phyloP scores from a whole-genome alignment of 2,797 vertebrate genomes.

The Kryptolebias ocellatus region DNA sequence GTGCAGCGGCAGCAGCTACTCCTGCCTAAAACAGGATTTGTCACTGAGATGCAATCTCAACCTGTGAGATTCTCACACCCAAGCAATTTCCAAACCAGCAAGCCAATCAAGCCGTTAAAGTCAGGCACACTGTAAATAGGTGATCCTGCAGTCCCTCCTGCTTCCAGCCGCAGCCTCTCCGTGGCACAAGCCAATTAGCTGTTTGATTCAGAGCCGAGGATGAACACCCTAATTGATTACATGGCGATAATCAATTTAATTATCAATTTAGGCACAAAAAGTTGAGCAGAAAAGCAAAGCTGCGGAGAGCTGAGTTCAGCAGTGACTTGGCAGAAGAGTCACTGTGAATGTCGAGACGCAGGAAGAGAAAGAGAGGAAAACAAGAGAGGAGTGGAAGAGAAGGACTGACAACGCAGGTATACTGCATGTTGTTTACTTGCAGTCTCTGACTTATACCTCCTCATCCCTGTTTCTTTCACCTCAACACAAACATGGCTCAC shows the following conservation, averaged over 20 bases:
- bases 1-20: conserved; percentile 27
- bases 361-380: conserved; percentile 50
- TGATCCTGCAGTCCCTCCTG: conserved; percentile 71
- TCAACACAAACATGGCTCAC: conserved; percentile 51
- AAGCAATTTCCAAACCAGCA: conserved; percentile 59
- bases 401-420: conserved; percentile 65
- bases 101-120: conserved; percentile 71
- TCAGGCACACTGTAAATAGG: conserved; percentile 72
- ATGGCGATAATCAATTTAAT: conserved; percentile 77
- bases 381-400: conserved; percentile 43
- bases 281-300: conserved; percentile 42
- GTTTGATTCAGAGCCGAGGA: conserved; percentile 68
- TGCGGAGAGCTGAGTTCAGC: conserved; percentile 60
- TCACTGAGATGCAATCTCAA: conserved; percentile 57
- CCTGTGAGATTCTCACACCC: conserved; percentile 54
- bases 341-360: conserved; percentile 56
- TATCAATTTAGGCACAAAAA: conserved; percentile 77
- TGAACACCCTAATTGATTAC: conserved; percentile 81
- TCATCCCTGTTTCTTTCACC: conserved; percentile 59
- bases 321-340: conserved; percentile 53
- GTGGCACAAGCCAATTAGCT: conserved; percentile 83
- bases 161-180: conserved; percentile 59
- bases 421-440: conserved; percentile 73
- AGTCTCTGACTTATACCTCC: conserved; percentile 61
- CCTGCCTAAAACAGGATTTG: conserved; percentile 56